Evolutionary conservation across 2,888 invertebrate species (phyloP).

Genomic region (Clivina fossor): DNA sequence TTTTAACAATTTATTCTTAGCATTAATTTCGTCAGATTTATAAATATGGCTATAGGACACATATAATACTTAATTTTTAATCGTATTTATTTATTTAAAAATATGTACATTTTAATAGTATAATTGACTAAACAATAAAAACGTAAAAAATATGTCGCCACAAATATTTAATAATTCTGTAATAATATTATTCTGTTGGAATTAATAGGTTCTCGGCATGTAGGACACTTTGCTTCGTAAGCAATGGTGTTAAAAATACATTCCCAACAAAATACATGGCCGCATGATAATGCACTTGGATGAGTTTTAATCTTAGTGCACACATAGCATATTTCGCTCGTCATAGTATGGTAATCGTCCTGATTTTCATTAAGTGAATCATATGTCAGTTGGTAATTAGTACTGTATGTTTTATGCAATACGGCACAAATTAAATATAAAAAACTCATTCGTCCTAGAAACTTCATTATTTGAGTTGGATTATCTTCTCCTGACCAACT

Average conservation of each 20-base stretch:
- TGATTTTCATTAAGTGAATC: slow-evolving; percentile 2
- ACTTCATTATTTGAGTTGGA: slow-evolving; percentile 55
- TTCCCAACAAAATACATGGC: slow-evolving; percentile 28
- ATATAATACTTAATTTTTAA: too few relatives aligned
- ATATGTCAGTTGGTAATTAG: background rate
- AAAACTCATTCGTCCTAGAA: slow-evolving; percentile 57
- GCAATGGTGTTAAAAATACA: slow-evolving; percentile 23
- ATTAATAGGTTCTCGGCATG: slow-evolving; percentile 18
- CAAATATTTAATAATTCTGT: slow-evolving; percentile 29
- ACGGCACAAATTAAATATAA: slow-evolving; percentile 52
- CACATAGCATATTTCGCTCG: slow-evolving; percentile 12
- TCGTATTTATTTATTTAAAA: too few relatives aligned
- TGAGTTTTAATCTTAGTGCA: slow-evolving; percentile 15
- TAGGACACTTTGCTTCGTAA: slow-evolving; percentile 16
- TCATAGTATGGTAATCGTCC: background rate
- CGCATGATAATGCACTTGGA: slow-evolving; percentile 21
- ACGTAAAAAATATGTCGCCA: too few relatives aligned
- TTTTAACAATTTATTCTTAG: too few relatives aligned
- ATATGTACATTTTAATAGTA: background rate
- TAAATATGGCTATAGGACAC: too few relatives aligned
- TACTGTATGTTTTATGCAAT: slow-evolving; percentile 41
- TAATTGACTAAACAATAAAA: background rate
- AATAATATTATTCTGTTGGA: slow-evolving; percentile 18
- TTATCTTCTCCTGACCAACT: slow-evolving; percentile 58
- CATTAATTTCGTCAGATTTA: too few relatives aligned